A percentile compares a stretch with the other conserved stretches of the same genome.
These are phyloP conservation scores for Lamprotornis superbus DNA, from an alignment of 2,113 vertebrate species.

Conservation along the genomic window DNA sequence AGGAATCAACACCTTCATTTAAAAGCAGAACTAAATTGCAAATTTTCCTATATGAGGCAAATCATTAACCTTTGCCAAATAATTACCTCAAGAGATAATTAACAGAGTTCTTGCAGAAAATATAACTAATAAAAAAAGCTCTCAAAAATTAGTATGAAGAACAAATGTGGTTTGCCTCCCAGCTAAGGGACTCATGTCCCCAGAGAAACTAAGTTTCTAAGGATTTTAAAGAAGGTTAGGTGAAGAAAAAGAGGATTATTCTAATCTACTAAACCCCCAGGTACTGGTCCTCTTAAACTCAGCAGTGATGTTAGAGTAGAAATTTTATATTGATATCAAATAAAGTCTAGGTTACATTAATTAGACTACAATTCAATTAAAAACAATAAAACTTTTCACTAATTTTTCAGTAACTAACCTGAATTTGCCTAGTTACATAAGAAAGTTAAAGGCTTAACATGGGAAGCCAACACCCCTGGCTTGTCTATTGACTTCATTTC, in stretches of 20 bases:
- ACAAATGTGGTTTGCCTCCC: not conserved
- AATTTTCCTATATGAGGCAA: constrained; percentile 48
- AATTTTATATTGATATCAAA: not conserved
- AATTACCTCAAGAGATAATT: constrained; percentile 63
- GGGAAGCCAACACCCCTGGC: not conserved
- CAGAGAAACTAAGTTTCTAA: not conserved
- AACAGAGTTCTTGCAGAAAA: constrained; percentile 58
- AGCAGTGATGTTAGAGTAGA: not conserved
- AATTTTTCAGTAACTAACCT: not conserved
- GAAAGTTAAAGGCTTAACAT: not conserved
- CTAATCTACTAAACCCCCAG: not conserved
- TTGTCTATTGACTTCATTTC: not conserved
- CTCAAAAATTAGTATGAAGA: constrained; percentile 45
- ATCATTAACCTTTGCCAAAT: constrained; percentile 70
- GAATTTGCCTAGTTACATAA: not conserved
- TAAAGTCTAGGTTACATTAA: not conserved
- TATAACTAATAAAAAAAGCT: constrained; percentile 45
- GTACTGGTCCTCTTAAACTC: not conserved
- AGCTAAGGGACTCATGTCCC: not conserved
- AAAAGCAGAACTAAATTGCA: constrained; percentile 57
- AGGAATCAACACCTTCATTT: constrained; percentile 55
- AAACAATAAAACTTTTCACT: not conserved
- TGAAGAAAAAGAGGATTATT: not conserved
- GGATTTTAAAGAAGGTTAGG: not conserved
- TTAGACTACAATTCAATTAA: not conserved